Evolutionary conservation across 2,888 invertebrate species (phyloP), one percentile per base, ranked within the genome.

Genomic region (Eilema griseolum): DNA sequence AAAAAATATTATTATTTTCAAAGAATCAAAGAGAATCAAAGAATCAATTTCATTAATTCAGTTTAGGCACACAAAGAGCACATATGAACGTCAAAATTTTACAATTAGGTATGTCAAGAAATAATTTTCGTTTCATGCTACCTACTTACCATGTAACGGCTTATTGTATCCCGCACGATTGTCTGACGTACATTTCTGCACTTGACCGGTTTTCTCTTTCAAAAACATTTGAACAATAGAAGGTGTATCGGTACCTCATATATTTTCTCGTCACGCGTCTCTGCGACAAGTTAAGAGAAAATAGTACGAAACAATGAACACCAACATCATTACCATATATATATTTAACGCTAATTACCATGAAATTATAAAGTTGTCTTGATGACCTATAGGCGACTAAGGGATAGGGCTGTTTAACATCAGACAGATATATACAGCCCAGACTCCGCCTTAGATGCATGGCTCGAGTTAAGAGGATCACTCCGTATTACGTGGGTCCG

Each of bases 311-410:
- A 52, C 52, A 52, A 52, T n/a, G n/a, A 52, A 52, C 52, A n/a
- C 10, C 28, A 59, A 70, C 41, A 60, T 61, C n/a, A 73, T 81
- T 80, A 71, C 56, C 81, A 76, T 76, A 16, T 41, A 24, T 72
- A 64, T 69, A 70, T 33, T 8, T 64, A 59, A 28, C 61, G 63
- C 64, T 72, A 73, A 81, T 77, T 69, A 33, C 59, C 59, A 59
- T 77, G 70, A 65, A 77, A 74, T 72, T 75, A 70, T 80, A 62
- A 66, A 66, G 66, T 31, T 10, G 70, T n/a, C 70, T 69, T 61
- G 24, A 66, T 73, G 79, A 73, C 72, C 70, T 69, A 31, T 5
- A 5, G n/a, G n/a, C n/a, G n/a, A n/a, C n/a, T n/a, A n/a, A n/a
- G n/a, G n/a, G n/a, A n/a, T n/a, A n/a, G n/a, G n/a, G n/a, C n/a